phyloP scores from a whole-genome alignment of 2,888 invertebrate genomes.

The Hermaeophaga mercurialis region DNA sequence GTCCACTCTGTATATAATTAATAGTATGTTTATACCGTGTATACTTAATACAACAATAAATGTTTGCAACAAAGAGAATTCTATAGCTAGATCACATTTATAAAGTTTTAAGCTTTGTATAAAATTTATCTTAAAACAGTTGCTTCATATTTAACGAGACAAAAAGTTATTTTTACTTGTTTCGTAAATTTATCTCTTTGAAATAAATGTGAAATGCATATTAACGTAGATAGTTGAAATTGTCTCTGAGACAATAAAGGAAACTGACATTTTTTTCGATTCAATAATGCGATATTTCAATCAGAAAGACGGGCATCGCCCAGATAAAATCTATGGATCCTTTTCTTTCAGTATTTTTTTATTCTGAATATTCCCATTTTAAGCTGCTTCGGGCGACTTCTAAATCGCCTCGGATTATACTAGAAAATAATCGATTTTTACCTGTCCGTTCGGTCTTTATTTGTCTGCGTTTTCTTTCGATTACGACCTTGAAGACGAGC shows the following conservation, averaged over 20 bases:
- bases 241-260: slow-evolving; percentile 3
- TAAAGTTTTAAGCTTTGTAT: too few species aligned
- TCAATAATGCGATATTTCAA: slow-evolving; percentile 21
- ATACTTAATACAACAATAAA: too few species aligned
- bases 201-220: background rate
- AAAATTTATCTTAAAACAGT: too few species aligned
- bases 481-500: slow-evolving; percentile 3
- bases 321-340: slow-evolving; percentile 17
- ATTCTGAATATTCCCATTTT: slow-evolving; percentile 17
- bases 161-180: background rate
- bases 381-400: slow-evolving; percentile 10
- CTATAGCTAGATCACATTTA: too few species aligned
- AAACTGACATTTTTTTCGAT: slow-evolving; percentile 15
- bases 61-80: too few species aligned
- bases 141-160: too few species aligned
- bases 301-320: slow-evolving; percentile 12
- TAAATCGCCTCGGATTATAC: slow-evolving; percentile 8
- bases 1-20: too few species aligned
- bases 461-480: slow-evolving; percentile 10
- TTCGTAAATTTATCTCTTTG: background rate
- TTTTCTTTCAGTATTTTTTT: slow-evolving; percentile 14
- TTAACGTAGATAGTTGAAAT: slow-evolving; percentile 2
- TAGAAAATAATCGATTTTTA: slow-evolving; percentile 10
- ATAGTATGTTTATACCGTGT: too few species aligned
- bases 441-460: slow-evolving; percentile 15